Base-by-base conservation (phyloP, 1,140 invertebrate species). In the Drosophila erecta region DNA sequence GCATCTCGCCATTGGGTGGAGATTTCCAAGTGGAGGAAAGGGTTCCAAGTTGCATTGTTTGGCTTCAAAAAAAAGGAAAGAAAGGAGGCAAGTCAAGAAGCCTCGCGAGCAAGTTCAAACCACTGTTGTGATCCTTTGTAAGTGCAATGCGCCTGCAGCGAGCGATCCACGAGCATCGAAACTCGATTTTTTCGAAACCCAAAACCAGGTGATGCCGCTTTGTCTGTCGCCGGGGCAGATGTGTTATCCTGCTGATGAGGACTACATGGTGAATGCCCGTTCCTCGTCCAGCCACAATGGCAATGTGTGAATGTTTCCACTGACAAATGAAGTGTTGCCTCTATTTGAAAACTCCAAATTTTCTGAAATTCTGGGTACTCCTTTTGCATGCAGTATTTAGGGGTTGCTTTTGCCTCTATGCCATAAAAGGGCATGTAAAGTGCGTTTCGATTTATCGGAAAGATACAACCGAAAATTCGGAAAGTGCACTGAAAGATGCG, bases 371-470 rank as follows among this genome's bases (percentile, higher is more conserved):
- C 59, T 44, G 50, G 50, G 73, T 55, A 66, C 58, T 64, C 65
- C 53, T 69, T 70, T 69, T 27, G 14, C n/a, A 2, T 41, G 72
- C 65, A 65, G 14, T 57, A 65, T 83, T 78, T 78, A 85, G 81
- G 81, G 81, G 83, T 87, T 78, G 81, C 7, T 73, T 44, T 47
- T 46, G 12, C 24, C 22, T 38, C 22, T 43, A 37, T 56, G 15
- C 12, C 27, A 24, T 30, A 30, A 20, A 11, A 54, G 65, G 61
- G 65, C 37, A 47, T 40, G 76, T 61, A 71, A 74, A 81, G 73
- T 85, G 71, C 72, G 71, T 66, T 70, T 41, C 73, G 73, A 85
- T 85, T 86, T 74, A 85, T 85, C 61, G 71, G 72, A 84, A 84
- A 80, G 81, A 84, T 84, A 84, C 27, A 61, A 50, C 33, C 35